Conservation (phyloP, 1,140 invertebrate species). For the Megalopta genalis region DNA sequence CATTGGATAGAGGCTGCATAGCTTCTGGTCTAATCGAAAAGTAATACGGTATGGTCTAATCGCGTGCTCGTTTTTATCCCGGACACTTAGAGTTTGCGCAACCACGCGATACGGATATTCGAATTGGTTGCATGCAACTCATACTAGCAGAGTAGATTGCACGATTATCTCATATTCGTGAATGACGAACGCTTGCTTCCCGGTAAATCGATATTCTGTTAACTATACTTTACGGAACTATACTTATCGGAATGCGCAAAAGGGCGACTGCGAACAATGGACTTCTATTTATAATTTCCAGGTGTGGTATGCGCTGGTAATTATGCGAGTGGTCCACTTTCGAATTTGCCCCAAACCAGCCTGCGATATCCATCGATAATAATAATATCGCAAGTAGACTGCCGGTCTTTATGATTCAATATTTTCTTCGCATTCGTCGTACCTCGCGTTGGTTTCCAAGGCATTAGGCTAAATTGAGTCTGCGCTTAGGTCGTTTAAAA, state of each 20-base stretch:
- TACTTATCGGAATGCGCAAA: background rate
- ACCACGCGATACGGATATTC: constrained; percentile 36
- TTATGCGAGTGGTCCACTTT: no score
- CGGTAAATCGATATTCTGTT: constrained; percentile 5
- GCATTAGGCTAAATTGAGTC: no score
- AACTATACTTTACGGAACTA: no score
- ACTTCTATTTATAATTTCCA: background rate
- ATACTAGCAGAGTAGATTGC: background rate
- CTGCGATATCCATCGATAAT: no score
- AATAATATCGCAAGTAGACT: no score
- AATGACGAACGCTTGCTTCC: background rate
- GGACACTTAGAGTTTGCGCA: constrained; percentile 28
- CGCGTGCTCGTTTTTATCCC: constrained; percentile 2
- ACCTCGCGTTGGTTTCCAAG: no score
- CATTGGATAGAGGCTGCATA: background rate
- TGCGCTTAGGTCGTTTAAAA: no score
- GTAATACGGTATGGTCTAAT: background rate
- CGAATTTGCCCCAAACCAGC: no score
- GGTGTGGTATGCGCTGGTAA: background rate
- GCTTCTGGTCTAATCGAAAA: background rate
- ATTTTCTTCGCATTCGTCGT: no score
- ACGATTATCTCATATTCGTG: constrained; percentile 13
- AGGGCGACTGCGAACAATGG: background rate
- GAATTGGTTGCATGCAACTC: background rate
- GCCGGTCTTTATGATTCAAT: no score